phyloP scores from a whole-genome alignment of 2,888 invertebrate species.

The Phymatocera aterrima region DNA sequence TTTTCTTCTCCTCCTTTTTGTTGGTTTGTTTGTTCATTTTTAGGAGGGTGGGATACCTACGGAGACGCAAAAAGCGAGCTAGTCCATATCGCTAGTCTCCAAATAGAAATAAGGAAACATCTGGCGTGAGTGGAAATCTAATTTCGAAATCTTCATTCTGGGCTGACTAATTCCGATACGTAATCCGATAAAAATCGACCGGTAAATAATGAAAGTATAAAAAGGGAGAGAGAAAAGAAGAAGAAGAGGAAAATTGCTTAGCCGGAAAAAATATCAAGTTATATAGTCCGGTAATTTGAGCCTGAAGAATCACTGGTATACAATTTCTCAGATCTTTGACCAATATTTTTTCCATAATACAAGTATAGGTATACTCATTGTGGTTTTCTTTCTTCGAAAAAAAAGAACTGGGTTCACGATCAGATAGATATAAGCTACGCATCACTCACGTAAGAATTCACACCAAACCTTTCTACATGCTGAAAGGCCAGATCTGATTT shows the following conservation, averaged over 20 bases:
- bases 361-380: too few relatives aligned
- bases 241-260: constrained; percentile 5
- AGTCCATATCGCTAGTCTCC: constrained; percentile 14
- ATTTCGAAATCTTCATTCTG: constrained; percentile 59
- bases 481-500: constrained; percentile 3
- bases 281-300: constrained; percentile 25
- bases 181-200: constrained; percentile 33
- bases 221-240: not conserved
- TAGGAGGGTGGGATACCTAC: not conserved
- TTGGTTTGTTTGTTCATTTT: not conserved
- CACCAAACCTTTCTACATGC: constrained; percentile 12
- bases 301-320: not conserved
- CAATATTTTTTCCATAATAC: not conserved
- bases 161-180: constrained; percentile 31
- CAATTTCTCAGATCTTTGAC: not conserved
- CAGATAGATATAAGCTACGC: not conserved
- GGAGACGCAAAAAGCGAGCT: not conserved
- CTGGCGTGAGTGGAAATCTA: constrained; percentile 68
- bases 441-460: constrained; percentile 7
- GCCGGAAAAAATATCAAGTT: constrained; percentile 6
- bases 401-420: not conserved
- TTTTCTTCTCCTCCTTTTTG: too few relatives aligned
- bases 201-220: not conserved
- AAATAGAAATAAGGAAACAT: constrained; percentile 61
- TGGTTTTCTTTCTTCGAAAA: not conserved